Evolutionary conservation across 2,888 invertebrate species (phyloP), one percentile per base, ranked within the genome.

Genomic region (Athalia cordata): DNA sequence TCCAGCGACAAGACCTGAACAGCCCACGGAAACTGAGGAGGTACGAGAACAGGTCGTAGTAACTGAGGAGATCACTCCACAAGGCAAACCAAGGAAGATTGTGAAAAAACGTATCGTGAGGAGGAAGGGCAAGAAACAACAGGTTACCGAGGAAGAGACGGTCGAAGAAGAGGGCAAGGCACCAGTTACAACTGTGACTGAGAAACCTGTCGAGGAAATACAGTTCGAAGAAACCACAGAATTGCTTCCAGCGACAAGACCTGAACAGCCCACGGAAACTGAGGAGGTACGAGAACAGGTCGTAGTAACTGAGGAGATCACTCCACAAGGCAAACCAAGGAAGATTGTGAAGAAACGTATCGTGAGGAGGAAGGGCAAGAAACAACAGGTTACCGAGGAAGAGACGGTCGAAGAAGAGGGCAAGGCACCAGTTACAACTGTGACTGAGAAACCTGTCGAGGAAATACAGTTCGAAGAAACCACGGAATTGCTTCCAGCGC

Each of bases 61-160:
- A 7, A 87, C 84, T 0, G 87, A 85, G 70, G 78, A 85, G 0
- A 52, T 45, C 49, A 83, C 67, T n/a, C 64, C 81, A 80, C 78
- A 89, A 79, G 84, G 88, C 77, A 87, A 86, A 82, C 81, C 82
- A 45, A 84, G 85, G 81, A 81, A 84, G 77, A 84, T 87, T 78
- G 82, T 90, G 3, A 82, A 85, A 4, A 87, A 82, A 3, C 83
- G 82, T 45, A 88, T 90, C 3, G 90, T 92, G 0, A 92, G 90
- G 81, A 91, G 91, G 76, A 8, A 89, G 72, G 90, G 87, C 4
- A 86, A 84, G 15, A 88, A 88, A 78, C 82, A 91, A 75, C 87
- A 80, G 11, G 61, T 61, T 8, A 29, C 59, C 13, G 45, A 79
- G n/a, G 78, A 78, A 15, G 80, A 78, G 4, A 81, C 81, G 59